Conservation (phyloP, 2,113 vertebrate species). For the Globicephala melas region DNA sequence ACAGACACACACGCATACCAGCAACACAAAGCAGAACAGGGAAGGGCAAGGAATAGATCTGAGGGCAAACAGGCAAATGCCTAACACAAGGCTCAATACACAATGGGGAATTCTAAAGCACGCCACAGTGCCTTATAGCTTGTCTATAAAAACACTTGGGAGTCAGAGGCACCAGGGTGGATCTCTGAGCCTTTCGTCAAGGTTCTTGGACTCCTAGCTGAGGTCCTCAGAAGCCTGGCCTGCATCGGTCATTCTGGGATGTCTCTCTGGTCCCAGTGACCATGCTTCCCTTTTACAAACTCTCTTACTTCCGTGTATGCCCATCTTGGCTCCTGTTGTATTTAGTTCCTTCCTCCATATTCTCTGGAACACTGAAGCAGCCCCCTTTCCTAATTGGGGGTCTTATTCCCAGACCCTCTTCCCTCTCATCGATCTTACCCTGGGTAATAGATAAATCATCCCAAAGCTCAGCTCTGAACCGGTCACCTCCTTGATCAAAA, state of each 20-base stretch:
- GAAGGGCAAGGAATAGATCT: background rate
- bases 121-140: background rate
- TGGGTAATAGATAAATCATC: background rate
- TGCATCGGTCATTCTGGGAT: background rate
- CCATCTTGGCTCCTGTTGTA: background rate
- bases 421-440: background rate
- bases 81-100: background rate
- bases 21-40: background rate
- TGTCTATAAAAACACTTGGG: background rate
- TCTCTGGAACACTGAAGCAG: background rate
- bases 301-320: background rate
- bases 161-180: background rate
- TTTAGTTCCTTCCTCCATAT: background rate
- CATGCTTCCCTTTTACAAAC: background rate
- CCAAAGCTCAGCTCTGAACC: background rate
- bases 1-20: background rate
- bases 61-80: background rate
- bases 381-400: background rate
- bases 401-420: background rate
- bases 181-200: background rate
- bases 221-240: background rate
- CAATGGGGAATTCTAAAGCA: background rate
- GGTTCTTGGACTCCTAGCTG: background rate
- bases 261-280: background rate
- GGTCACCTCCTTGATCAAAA: background rate